Conservation (phyloP, 2,888 invertebrate genomes). For the Andrena bicolor region DNA sequence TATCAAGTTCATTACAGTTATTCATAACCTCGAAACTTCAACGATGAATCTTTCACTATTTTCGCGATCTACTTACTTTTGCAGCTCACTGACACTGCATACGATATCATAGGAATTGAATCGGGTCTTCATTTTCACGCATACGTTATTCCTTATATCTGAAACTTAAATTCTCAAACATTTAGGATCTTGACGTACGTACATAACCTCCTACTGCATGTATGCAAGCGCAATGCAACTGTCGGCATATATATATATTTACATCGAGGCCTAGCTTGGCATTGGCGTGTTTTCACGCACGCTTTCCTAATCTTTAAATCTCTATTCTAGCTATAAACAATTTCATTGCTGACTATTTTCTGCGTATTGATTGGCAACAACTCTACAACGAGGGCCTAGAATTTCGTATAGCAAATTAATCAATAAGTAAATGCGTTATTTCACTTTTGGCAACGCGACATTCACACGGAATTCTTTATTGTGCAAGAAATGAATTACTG, state of each 20-base stretch:
- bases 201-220: background rate
- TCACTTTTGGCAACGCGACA: too few relatives aligned
- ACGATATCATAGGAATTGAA: slow-evolving; percentile 97
- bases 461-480: too few relatives aligned
- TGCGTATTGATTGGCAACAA: too few relatives aligned
- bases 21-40: slow-evolving; percentile 49
- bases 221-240: background rate
- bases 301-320: too few relatives aligned
- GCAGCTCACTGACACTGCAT: slow-evolving; percentile 94
- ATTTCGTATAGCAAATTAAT: too few relatives aligned
- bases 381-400: too few relatives aligned
- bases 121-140: slow-evolving; percentile 93
- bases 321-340: too few relatives aligned
- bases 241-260: background rate
- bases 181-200: background rate
- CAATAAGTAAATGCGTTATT: too few relatives aligned
- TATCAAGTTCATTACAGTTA: background rate
- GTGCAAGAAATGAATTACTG: too few relatives aligned
- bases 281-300: too few relatives aligned
- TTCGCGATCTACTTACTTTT: slow-evolving; percentile 87
- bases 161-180: slow-evolving; percentile 20
- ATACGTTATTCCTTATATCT: slow-evolving; percentile 56
- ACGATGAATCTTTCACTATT: background rate
- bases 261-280: too few relatives aligned
- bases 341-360: too few relatives aligned